Conservation (phyloP, 2,113 vertebrate genomes). For the Neogale vison region DNA sequence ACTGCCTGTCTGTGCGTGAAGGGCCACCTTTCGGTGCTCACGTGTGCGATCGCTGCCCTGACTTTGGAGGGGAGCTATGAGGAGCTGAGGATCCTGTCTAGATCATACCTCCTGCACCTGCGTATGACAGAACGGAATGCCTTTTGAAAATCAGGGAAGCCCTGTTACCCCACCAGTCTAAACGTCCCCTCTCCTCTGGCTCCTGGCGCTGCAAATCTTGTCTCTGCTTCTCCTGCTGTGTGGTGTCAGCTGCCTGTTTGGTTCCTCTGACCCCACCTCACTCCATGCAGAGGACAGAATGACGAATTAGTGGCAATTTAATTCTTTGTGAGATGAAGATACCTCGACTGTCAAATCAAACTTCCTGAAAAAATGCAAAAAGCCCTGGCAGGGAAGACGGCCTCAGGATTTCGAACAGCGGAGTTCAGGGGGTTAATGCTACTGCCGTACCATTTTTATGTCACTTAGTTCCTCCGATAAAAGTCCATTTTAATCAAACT, state of each 20-base stretch:
- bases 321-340: constrained; percentile 61
- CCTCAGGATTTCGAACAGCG: constrained; percentile 63
- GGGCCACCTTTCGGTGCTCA: not conserved
- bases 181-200: not conserved
- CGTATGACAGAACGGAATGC: not conserved
- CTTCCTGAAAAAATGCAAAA: constrained; percentile 75
- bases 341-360: constrained; percentile 66
- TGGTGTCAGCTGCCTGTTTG: not conserved
- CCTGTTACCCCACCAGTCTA: not conserved
- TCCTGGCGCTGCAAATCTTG: not conserved
- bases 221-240: not conserved
- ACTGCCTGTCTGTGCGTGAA: not conserved
- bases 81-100: not conserved
- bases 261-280: not conserved
- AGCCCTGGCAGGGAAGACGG: not conserved
- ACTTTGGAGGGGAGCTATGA: not conserved
- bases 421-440: constrained; percentile 78
- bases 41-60: not conserved
- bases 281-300: constrained; percentile 49
- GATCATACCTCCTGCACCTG: not conserved
- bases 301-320: constrained; percentile 62
- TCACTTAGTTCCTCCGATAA: constrained; percentile 76
- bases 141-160: constrained; percentile 8
- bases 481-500: constrained; percentile 79
- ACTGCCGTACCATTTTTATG: constrained; percentile 69